Percentiles rank a stretch among this genome's conserved stretches.
phyloP scores from a whole-genome alignment of 2,113 vertebrate species.

The Neomonachus schauinslandi region DNA sequence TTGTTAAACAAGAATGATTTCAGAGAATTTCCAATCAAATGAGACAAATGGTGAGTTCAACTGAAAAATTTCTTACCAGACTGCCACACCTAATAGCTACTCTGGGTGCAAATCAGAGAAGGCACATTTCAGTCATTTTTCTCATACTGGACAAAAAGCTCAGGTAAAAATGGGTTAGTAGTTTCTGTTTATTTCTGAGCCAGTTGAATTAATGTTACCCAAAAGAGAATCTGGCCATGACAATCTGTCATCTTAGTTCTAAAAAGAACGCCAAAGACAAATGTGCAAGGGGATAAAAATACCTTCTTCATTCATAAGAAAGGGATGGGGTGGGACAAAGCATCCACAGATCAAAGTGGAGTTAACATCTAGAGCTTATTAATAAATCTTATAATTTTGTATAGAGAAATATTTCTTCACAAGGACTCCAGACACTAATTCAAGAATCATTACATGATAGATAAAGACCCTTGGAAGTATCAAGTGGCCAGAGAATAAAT shows the following conservation, averaged over 20 bases:
- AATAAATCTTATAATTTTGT: slow-evolving; percentile 84
- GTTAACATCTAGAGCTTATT: slow-evolving; percentile 82
- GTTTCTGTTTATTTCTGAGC: slow-evolving; percentile 69
- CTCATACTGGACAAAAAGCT: slow-evolving; percentile 70
- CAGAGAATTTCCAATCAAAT: slow-evolving; percentile 68
- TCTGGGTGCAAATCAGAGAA: slow-evolving; percentile 68
- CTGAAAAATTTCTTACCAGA: not conserved
- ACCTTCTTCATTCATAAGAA: slow-evolving; percentile 74
- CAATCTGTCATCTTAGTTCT: slow-evolving; percentile 82
- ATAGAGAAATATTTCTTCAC: slow-evolving; percentile 79
- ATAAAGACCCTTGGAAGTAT: slow-evolving; percentile 67
- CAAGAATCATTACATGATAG: slow-evolving; percentile 73
- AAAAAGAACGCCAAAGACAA: slow-evolving; percentile 78
- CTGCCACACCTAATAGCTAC: slow-evolving; percentile 23
- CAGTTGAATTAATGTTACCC: slow-evolving; percentile 79
- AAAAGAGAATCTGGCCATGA: slow-evolving; percentile 63
- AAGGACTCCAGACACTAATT: slow-evolving; percentile 77
- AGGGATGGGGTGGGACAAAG: slow-evolving; percentile 21
- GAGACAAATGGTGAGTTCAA: slow-evolving; percentile 55
- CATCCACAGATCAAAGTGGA: slow-evolving; percentile 81
- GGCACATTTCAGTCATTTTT: slow-evolving; percentile 72
- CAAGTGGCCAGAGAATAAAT: slow-evolving; percentile 69
- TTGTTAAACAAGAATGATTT: slow-evolving; percentile 79
- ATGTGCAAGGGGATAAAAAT: slow-evolving; percentile 79
- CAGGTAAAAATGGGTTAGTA: slow-evolving; percentile 66